Conservation (phyloP, 2,113 vertebrate genomes). For the Tetrao urogallus region DNA sequence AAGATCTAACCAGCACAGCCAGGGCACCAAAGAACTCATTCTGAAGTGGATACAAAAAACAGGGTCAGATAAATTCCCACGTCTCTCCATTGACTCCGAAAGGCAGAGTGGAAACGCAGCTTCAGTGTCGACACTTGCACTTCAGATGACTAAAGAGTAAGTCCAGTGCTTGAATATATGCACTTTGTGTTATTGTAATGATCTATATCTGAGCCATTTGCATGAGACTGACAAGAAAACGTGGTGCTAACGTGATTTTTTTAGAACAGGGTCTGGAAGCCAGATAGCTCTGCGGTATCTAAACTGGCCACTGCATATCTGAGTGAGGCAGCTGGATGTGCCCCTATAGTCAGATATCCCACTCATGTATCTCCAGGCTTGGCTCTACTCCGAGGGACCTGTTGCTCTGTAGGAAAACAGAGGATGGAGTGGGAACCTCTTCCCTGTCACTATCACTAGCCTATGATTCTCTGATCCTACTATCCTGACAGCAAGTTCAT, state of each 20-base stretch:
- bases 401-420: neutral
- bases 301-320: fast-evolving
- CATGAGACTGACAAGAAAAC: neutral
- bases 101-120: fast-evolving
- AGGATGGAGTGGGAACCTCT: neutral
- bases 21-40: neutral
- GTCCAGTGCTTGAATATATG: neutral
- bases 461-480: too few relatives aligned
- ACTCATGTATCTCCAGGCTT: neutral
- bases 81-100: neutral
- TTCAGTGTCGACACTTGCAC: neutral
- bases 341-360: neutral
- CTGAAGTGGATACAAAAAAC: neutral
- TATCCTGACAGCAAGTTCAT: neutral
- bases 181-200: neutral
- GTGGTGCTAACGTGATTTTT: neutral
- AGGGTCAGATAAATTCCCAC: neutral
- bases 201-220: neutral
- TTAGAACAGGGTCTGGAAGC: neutral
- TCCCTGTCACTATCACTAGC: too few relatives aligned
- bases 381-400: neutral
- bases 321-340: neutral
- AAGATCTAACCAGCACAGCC: neutral
- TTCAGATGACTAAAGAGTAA: neutral
- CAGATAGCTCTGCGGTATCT: neutral